These are phyloP conservation scores for Bursaphelenchus mucronatus DNA, from an alignment of 1,140 invertebrate species.

Conservation along the genomic window DNA sequence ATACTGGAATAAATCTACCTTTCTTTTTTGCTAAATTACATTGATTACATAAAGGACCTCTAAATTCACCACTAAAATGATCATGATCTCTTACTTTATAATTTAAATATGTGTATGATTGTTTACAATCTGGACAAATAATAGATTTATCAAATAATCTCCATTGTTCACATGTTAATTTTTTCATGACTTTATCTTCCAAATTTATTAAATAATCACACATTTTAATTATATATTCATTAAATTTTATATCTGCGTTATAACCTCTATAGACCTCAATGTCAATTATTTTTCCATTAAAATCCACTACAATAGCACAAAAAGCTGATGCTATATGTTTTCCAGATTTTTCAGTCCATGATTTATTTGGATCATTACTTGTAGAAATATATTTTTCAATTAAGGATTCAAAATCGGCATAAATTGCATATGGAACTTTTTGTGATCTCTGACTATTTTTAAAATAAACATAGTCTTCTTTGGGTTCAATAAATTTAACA, in stretches of 20 bases:
- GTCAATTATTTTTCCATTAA: no score
- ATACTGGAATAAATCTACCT: conserved; percentile 18
- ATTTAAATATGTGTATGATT: conserved; percentile 24
- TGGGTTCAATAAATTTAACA: not conserved
- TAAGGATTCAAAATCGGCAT: conserved; percentile 33
- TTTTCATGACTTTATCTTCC: conserved; percentile 26
- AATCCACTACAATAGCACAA: no score
- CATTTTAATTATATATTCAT: conserved; percentile 33
- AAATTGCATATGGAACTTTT: conserved; percentile 35
- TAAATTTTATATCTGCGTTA: conserved; percentile 26
- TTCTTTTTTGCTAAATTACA: conserved; percentile 29
- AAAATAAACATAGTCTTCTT: not conserved
- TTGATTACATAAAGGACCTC: conserved; percentile 19
- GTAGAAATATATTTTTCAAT: conserved; percentile 21
- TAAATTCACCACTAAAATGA: conserved; percentile 33
- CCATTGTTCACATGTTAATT: conserved; percentile 25
- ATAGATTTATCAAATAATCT: conserved; percentile 23
- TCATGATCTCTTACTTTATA: conserved; percentile 34
- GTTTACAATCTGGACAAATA: conserved; percentile 18
- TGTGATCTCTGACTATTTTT: no score
- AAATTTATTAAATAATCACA: conserved; percentile 33
- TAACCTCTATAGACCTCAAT: conserved; percentile 21
- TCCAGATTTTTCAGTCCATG: conserved; percentile 23
- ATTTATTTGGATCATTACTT: conserved; percentile 23
- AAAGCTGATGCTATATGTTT: no score